phyloP scores from a whole-genome alignment of 2,888 invertebrate species.

The Drosophila monieri region DNA sequence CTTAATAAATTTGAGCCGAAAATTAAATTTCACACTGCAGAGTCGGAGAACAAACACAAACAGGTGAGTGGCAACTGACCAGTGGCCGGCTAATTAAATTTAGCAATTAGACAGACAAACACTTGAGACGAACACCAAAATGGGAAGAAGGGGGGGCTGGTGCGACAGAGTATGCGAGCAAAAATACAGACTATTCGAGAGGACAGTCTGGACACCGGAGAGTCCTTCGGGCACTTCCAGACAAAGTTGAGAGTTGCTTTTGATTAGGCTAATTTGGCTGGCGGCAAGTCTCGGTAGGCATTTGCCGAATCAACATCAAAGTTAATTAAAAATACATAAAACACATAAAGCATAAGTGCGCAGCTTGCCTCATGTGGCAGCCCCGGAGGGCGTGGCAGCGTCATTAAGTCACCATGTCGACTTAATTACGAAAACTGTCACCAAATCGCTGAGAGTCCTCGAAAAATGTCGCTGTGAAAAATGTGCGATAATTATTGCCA shows the following conservation, averaged over 20 bases:
- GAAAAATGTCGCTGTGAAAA: conserved; percentile 71
- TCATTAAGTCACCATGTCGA: conserved; percentile 48
- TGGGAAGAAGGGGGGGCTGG: conserved; percentile 17
- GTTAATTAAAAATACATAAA: conserved; percentile 78
- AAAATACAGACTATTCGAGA: background rate
- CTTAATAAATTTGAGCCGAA: conserved; percentile 46
- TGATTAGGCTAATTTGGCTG: conserved; percentile 32
- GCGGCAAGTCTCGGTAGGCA: conserved; percentile 9
- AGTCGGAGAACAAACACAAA: conserved; percentile 17
- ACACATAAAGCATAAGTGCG: conserved; percentile 53
- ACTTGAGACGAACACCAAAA: conserved; percentile 50
- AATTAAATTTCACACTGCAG: conserved; percentile 37
- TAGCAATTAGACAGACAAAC: conserved; percentile 70
- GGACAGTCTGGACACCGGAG: conserved; percentile 6
- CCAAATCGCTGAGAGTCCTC: conserved; percentile 51
- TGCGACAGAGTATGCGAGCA: background rate
- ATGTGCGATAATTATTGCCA: conserved; percentile 71
- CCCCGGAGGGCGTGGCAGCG: conserved; percentile 35
- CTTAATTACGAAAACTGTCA: conserved; percentile 73
- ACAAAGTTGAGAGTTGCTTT: conserved; percentile 32
- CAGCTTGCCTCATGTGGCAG: conserved; percentile 31
- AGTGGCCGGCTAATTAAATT: conserved; percentile 66
- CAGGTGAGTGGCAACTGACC: conserved; percentile 23
- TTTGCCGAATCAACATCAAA: conserved; percentile 52
- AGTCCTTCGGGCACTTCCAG: conserved; percentile 18